Base-by-base conservation (phyloP, 2,888 invertebrate genomes). In the Andrena minutula region DNA sequence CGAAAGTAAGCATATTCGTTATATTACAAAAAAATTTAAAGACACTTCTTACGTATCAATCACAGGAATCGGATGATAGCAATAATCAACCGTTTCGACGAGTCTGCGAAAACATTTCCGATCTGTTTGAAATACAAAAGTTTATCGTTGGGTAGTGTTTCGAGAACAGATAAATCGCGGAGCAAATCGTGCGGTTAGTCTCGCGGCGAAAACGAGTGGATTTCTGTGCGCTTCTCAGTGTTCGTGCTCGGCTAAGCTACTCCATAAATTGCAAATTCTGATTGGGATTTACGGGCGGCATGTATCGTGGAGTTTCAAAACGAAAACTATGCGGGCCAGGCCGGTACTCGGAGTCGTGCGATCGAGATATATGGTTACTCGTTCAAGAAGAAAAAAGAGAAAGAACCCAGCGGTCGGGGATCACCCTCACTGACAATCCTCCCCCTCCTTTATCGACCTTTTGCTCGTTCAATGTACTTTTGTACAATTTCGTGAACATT, bases 231-330 rank as follows among this genome's bases (percentile, higher is more conserved):
- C 47, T 77, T 63, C 71, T 78, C 66, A 56, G 35, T 23, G 76
- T 53, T 78, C 56, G 23, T n/a, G 63, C 28, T 51, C 65, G 35
- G 30, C 63, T 77, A 77, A 82, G 71, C 75, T 79, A 68, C 26
- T 68, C 82, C 61, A 87, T 87, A 87, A 86, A 88, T 84, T 84
- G 73, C 75, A 61, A 82, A 84, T 86, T 86, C 82, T 88, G 75
- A 87, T 88, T 70, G 82, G 63, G 72, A 87, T 88, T 87, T 87
- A 87, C 86, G 88, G 79, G 82, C 32, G 53, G 53, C 30, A 60
- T 58, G 71, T 78, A 60, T 73, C 23, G 66, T 51, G 26, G 73
- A 56, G 64, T 58, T 79, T 78, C 71, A 66, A 86, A 85, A 82
- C 72, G 77, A 71, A 66, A 72, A 76, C 47, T 72, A 71, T 79